A percentile compares a stretch with the other conserved stretches of the same genome.
These are phyloP conservation scores for Ennomos fuscantarius DNA, from an alignment of 2,888 invertebrate genomes.

Conservation along the genomic window DNA sequence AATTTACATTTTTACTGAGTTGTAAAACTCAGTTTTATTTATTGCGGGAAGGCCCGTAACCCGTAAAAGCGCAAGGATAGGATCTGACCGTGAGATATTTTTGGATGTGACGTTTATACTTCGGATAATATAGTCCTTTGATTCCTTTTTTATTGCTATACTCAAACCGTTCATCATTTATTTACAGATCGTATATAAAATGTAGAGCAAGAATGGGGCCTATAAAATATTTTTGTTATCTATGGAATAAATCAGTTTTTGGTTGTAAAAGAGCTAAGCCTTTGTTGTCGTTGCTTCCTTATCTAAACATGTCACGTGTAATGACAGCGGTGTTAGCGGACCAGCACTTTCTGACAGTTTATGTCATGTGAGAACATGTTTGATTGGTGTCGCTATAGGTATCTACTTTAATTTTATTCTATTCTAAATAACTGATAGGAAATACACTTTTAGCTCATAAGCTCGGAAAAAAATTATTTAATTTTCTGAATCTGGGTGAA, in stretches of 20 bases:
- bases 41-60: slow-evolving; percentile 37
- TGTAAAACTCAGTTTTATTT: slow-evolving; percentile 40
- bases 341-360: slow-evolving; percentile 14
- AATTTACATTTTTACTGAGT: slow-evolving; percentile 43
- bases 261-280: not conserved
- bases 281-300: not conserved
- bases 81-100: slow-evolving; percentile 22
- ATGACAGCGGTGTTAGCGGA: slow-evolving; percentile 1
- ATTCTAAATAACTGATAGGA: too few species aligned
- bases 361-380: slow-evolving; percentile 20
- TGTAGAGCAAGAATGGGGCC: slow-evolving; percentile 1
- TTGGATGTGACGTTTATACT: slow-evolving; percentile 18
- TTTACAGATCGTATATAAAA: slow-evolving; percentile 6
- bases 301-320: slow-evolving; percentile 4
- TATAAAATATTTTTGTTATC: not conserved
- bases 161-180: not conserved
- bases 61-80: slow-evolving; percentile 17
- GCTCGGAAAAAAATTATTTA: too few species aligned
- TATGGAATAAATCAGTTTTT: not conserved
- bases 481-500: too few species aligned
- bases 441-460: too few species aligned
- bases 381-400: too few species aligned
- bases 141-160: slow-evolving; percentile 10
- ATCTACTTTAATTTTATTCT: too few species aligned
- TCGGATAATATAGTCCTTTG: slow-evolving; percentile 8